Evolutionary conservation across 2,888 invertebrate species (phyloP).

Genomic region (Stictocephala bisonia): DNA sequence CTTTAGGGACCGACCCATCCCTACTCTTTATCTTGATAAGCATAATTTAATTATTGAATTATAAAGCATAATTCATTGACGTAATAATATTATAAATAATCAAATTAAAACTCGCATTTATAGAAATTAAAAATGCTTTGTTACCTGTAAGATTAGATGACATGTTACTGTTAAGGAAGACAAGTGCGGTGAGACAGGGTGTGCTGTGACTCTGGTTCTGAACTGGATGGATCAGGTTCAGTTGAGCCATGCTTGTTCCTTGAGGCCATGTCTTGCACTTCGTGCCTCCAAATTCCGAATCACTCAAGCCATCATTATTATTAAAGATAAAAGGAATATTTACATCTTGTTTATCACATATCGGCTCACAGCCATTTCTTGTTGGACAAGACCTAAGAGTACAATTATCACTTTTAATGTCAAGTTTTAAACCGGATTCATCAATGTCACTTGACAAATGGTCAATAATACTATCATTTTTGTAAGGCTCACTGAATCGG

Average conservation of each 20-base stretch:
- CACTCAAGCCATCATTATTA: constrained; percentile 13
- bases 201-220: constrained; percentile 49
- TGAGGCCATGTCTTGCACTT: constrained; percentile 53
- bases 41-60: no score
- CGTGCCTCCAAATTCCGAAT: constrained; percentile 6
- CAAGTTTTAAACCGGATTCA: constrained; percentile 17
- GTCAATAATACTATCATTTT: constrained; percentile 27
- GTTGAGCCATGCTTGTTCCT: constrained; percentile 23
- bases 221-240: constrained; percentile 23
- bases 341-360: constrained; percentile 32
- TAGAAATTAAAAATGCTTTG: not conserved
- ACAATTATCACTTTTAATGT: constrained; percentile 23
- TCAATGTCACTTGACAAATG: not conserved
- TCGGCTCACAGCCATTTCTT: constrained; percentile 13
- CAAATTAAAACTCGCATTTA: no score
- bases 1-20: no score
- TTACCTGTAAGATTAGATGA: constrained; percentile 49
- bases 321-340: constrained; percentile 36
- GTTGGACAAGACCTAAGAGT: not conserved
- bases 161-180: constrained; percentile 51
- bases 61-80: no score
- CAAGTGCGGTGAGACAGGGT: constrained; percentile 52
- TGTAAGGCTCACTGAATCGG: not conserved
- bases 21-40: no score
- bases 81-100: no score